These are phyloP conservation scores for Masticophis lateralis DNA, from an alignment of 2,797 vertebrate species.

Conservation along the genomic window DNA sequence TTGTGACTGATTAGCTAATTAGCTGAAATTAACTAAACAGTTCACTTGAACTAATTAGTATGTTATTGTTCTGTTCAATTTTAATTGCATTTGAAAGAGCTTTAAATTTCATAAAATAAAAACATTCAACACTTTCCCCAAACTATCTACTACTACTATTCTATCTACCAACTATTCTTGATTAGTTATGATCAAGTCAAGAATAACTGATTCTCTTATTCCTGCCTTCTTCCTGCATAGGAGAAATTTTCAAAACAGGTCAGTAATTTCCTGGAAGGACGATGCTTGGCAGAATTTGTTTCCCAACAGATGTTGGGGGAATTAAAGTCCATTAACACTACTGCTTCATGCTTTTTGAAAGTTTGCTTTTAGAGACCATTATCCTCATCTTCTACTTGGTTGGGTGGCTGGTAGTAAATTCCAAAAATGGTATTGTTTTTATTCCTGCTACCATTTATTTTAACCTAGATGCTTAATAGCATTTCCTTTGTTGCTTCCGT, in stretches of 20 bases:
- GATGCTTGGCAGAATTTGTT: neutral
- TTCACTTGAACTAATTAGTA: neutral
- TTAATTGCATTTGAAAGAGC: neutral
- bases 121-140: neutral
- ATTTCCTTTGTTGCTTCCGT: neutral
- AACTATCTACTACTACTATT: neutral
- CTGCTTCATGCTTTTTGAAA: neutral
- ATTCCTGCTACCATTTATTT: neutral
- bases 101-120: neutral
- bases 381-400: neutral
- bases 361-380: neutral
- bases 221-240: neutral
- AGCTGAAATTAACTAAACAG: neutral
- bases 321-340: neutral
- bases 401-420: neutral
- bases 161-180: neutral
- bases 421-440: neutral
- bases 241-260: neutral
- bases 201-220: neutral
- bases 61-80: neutral
- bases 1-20: too few relatives aligned
- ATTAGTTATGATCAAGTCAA: neutral
- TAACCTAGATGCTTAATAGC: neutral
- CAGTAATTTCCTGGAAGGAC: neutral
- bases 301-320: neutral